These are phyloP conservation scores for Percina caprodes DNA, from an alignment of 2,113 vertebrate species.

Conservation along the genomic window DNA sequence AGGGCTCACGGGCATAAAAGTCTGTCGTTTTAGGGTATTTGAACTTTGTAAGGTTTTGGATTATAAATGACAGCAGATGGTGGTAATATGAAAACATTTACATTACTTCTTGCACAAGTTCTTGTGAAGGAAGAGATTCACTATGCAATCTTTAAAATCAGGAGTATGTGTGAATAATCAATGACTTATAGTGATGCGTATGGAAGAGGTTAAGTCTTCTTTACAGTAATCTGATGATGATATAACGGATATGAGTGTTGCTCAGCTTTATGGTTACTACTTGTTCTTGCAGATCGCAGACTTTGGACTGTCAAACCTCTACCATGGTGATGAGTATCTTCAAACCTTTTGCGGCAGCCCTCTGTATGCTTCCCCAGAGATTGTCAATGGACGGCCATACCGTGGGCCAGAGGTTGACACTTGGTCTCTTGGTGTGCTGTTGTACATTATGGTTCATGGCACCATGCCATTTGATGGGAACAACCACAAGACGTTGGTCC, in stretches of 20 bases:
- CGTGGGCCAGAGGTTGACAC: constrained; percentile 94
- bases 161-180: not conserved
- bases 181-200: not conserved
- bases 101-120: not conserved
- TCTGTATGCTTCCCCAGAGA: constrained; percentile 96
- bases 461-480: constrained; percentile 96
- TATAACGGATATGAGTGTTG: not conserved
- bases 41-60: not conserved
- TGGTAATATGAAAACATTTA: not conserved
- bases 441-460: constrained; percentile 95
- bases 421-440: constrained; percentile 95
- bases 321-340: constrained; percentile 89
- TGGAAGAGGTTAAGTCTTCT: not conserved
- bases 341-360: constrained; percentile 97
- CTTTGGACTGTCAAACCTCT: constrained; percentile 96
- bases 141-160: not conserved
- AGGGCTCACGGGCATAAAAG: not conserved
- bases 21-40: not conserved
- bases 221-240: not conserved
- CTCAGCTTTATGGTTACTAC: not conserved
- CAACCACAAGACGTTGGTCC: constrained; percentile 91
- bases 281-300: constrained; percentile 90
- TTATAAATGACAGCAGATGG: not conserved
- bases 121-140: not conserved
- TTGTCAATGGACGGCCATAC: constrained; percentile 95